Conservation (phyloP, 2,113 vertebrate genomes). For the Elephas maximus region DNA sequence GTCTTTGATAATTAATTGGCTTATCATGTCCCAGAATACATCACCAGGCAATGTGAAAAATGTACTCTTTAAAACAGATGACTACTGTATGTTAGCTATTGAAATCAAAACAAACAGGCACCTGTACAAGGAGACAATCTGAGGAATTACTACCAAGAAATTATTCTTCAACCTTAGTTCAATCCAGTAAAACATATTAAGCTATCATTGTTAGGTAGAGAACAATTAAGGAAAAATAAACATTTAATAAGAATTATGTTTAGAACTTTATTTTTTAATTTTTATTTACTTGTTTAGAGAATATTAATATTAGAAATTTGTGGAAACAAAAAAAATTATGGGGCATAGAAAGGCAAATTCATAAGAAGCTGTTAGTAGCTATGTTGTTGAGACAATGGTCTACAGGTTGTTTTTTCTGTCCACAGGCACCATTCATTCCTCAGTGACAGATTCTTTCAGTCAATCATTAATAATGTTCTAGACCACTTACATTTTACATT, state of each 20-base stretch:
- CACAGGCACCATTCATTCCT: not conserved
- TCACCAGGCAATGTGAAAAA: not conserved
- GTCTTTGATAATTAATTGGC: not conserved
- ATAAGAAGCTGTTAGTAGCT: not conserved
- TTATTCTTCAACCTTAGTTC: not conserved
- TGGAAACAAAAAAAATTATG: not conserved
- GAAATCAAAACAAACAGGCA: not conserved
- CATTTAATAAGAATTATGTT: not conserved
- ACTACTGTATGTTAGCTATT: not conserved
- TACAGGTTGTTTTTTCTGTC: not conserved
- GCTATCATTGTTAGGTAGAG: not conserved
- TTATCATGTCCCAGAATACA: not conserved
- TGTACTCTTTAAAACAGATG: not conserved
- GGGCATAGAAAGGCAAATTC: not conserved
- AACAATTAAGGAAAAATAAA: not conserved
- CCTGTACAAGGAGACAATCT: not conserved
- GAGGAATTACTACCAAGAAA: not conserved
- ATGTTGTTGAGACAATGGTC: not conserved
- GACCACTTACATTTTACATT: not conserved
- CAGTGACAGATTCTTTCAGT: not conserved
- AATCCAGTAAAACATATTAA: not conserved
- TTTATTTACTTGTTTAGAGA: conserved; percentile 31
- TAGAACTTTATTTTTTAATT: not conserved
- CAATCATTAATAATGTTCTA: not conserved
- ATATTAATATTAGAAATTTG: not conserved